These are phyloP conservation scores for Elephantulus edwardii DNA, from an alignment of 2,113 vertebrate species.

Conservation along the genomic window DNA sequence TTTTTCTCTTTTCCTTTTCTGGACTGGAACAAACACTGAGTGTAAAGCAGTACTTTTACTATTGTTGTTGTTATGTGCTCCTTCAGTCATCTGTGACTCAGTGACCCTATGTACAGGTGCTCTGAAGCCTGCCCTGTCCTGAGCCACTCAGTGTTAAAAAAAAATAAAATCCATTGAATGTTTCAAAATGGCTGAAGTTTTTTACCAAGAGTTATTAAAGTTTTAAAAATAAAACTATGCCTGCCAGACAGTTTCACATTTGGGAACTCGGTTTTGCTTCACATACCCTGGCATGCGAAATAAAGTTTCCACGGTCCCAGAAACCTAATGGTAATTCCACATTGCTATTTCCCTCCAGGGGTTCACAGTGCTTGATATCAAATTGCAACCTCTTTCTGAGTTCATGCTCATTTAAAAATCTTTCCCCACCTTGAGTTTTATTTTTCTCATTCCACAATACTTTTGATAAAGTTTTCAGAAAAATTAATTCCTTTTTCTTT, in stretches of 20 bases:
- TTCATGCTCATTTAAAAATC: conserved; percentile 37
- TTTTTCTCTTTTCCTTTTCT: conserved; percentile 57
- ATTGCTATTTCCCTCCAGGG: conserved; percentile 49
- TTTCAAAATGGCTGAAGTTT: conserved; percentile 39
- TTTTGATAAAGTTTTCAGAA: conserved; percentile 28
- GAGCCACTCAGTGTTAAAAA: no score
- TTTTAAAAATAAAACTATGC: conserved; percentile 62
- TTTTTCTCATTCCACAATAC: conserved; percentile 25
- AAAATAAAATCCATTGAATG: neutral
- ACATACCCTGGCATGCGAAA: conserved; percentile 54
- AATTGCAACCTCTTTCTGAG: conserved; percentile 48
- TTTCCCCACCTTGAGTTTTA: neutral
- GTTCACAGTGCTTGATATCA: conserved; percentile 29
- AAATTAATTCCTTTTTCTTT: neutral
- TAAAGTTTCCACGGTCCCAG: conserved; percentile 69
- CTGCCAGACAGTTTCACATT: conserved; percentile 64
- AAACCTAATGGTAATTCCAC: conserved; percentile 66
- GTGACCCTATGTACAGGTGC: no score
- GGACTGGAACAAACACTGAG: neutral
- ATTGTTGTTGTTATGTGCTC: no score
- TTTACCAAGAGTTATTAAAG: conserved; percentile 49
- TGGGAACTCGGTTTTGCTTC: conserved; percentile 49
- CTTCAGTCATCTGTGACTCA: no score
- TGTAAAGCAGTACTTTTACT: conserved; percentile 15
- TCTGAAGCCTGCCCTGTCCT: no score